A percentile compares a stretch with the other conserved stretches of the same genome.
Evolutionary conservation across 2,113 vertebrate genomes (phyloP).

Genomic region (Callospermophilus lateralis): DNA sequence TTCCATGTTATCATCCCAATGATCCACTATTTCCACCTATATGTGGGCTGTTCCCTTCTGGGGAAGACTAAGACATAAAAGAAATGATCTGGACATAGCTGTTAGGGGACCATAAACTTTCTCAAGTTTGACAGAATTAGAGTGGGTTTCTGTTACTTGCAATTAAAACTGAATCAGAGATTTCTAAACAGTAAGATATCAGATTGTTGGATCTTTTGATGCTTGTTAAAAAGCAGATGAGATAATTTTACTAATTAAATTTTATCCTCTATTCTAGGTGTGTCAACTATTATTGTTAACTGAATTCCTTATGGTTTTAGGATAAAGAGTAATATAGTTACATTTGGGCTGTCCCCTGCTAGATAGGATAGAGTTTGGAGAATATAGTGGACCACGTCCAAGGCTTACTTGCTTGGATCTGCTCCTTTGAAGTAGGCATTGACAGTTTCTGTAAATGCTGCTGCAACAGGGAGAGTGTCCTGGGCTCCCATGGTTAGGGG

Average conservation of each 20-base stretch:
- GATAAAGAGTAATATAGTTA: background rate
- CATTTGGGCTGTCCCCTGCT: background rate
- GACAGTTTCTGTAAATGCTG: constrained; percentile 98
- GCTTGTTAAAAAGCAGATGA: background rate
- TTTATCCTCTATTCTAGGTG: background rate
- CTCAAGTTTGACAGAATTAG: background rate
- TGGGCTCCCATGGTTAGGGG: constrained; percentile 99
- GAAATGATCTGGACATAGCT: background rate
- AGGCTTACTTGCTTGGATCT: constrained; percentile 96
- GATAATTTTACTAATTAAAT: constrained; percentile 11
- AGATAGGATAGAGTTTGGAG: background rate
- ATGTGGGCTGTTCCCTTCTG: background rate
- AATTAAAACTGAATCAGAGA: background rate
- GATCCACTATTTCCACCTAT: background rate
- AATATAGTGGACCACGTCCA: background rate
- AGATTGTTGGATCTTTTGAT: background rate
- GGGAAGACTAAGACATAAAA: background rate
- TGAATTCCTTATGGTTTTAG: background rate
- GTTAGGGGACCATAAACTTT: background rate
- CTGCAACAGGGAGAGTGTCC: constrained; percentile 98
- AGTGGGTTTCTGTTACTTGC: background rate
- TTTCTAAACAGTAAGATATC: background rate
- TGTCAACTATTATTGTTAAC: background rate
- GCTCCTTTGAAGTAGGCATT: constrained; percentile 99
- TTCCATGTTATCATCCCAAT: background rate